Percentiles rank a stretch among this genome's conserved stretches.
Conservation (phyloP, 2,888 invertebrate genomes). For the Caenorhabditis sinica region DNA sequence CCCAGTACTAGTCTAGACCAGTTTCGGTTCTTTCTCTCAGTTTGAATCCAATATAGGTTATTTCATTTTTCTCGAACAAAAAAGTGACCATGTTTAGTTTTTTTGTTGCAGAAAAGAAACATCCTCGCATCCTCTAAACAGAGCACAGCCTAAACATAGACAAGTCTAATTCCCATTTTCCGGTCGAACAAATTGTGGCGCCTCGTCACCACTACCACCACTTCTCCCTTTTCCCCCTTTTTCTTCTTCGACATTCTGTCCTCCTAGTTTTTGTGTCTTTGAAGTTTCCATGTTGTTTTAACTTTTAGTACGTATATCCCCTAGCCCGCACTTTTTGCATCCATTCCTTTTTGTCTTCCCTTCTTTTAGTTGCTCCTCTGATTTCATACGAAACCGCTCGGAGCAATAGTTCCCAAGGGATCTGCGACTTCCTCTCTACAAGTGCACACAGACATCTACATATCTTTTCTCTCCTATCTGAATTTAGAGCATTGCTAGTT, state of each 20-base stretch:
- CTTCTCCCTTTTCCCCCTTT: constrained; percentile 29
- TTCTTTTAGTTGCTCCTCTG: constrained; percentile 28
- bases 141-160: constrained; percentile 53
- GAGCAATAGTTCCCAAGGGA: constrained; percentile 60
- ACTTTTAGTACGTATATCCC: constrained; percentile 47
- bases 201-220: constrained; percentile 35
- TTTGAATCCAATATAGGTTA: constrained; percentile 17
- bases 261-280: constrained; percentile 17
- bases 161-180: constrained; percentile 66
- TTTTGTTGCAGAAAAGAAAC: constrained; percentile 22
- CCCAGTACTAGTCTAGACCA: constrained; percentile 11
- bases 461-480: constrained; percentile 22
- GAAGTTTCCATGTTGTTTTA: constrained; percentile 48
- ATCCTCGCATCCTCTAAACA: background rate
- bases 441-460: constrained; percentile 47
- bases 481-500: constrained; percentile 13
- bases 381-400: constrained; percentile 30
- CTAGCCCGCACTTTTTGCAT: constrained; percentile 50
- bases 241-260: constrained; percentile 37
- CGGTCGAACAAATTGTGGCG: constrained; percentile 68
- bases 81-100: background rate
- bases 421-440: constrained; percentile 44
- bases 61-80: background rate
- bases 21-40: background rate
- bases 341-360: constrained; percentile 19